Base-by-base conservation (phyloP, 2,113 vertebrate species). In the Brachionichthys hirsutus region DNA sequence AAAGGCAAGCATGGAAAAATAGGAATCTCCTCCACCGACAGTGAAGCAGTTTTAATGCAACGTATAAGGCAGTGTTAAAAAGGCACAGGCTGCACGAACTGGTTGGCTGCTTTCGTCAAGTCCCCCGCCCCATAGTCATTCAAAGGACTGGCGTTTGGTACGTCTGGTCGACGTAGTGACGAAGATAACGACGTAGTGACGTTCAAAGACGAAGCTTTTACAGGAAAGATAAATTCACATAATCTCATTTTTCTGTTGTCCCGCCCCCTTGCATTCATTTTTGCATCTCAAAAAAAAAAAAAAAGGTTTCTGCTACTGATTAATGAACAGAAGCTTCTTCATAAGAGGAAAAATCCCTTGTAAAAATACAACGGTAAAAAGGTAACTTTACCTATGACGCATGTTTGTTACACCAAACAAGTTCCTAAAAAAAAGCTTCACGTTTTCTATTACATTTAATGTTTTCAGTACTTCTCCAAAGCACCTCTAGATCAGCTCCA, bases 11-110 rank as follows among this genome's bases (percentile, higher is more conserved):
- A 75, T 15, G 12, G 51, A 58, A 34, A 17, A 17, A 66, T 51
- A 22, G 20, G 35, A 55, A 2, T 6, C 16, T 55, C 45, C 12
- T 38, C 6, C n/a, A 62, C 42, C 42, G n/a, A 59, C 15, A 18
- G 50, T 53, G 35, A 67, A 53, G 30, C 5, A 1, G 36, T 60
- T 77, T 70, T 16, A 64, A 60, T 67, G 46, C 35, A 64, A 78
- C 19, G 70, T 20, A 61, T 75, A 85, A 84, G 84, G 78, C 84
- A 82, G 64, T 70, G 47, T 79, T 77, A 60, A 59, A 79, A 86
- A 88, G 84, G 85, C 85, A 88, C 84, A 53, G 54, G 51, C 19
- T 75, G 56, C 53, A 53, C 35, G 0, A 62, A 70, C 41, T 35
- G 44, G 0, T 42, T 12, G 3, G 9, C 16, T 36, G 15, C 56